These are phyloP conservation scores for Platycercus adscitus DNA, from an alignment of 2,113 vertebrate species.

Conservation along the genomic window DNA sequence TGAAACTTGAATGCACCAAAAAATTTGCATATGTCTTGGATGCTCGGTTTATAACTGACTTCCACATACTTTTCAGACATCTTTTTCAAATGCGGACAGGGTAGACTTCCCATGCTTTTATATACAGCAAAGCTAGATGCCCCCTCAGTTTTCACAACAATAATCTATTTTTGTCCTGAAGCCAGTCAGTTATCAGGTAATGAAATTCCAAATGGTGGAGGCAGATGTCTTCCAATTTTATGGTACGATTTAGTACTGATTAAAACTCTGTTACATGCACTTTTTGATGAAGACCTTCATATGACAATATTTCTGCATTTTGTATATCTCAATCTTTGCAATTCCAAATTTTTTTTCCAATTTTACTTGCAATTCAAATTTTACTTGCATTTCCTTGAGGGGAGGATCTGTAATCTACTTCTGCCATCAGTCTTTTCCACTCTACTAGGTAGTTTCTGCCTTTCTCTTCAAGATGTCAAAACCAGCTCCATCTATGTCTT, in stretches of 20 bases:
- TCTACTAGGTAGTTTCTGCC: neutral
- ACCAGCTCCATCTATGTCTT: neutral
- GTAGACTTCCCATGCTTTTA: neutral
- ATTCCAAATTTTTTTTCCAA: neutral
- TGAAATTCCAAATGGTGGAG: neutral
- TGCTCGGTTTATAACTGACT: neutral
- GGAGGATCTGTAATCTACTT: neutral
- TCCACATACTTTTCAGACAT: neutral
- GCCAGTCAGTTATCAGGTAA: neutral
- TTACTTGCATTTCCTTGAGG: neutral
- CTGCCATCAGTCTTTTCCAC: neutral
- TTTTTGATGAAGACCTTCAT: neutral
- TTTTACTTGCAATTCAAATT: too few relatives aligned
- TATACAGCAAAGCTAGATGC: neutral
- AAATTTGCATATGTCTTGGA: neutral
- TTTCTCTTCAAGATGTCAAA: neutral
- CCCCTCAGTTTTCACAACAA: neutral
- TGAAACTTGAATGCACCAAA: neutral
- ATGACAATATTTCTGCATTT: neutral
- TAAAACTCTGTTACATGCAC: neutral
- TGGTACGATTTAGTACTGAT: neutral
- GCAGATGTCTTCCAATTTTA: neutral
- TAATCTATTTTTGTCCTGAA: neutral
- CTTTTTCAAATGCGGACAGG: neutral
- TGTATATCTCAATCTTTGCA: neutral